Evolutionary conservation across 2,797 vertebrate species (phyloP), one percentile per base, ranked within the genome.

Genomic region (Hozukius guyotensis): DNA sequence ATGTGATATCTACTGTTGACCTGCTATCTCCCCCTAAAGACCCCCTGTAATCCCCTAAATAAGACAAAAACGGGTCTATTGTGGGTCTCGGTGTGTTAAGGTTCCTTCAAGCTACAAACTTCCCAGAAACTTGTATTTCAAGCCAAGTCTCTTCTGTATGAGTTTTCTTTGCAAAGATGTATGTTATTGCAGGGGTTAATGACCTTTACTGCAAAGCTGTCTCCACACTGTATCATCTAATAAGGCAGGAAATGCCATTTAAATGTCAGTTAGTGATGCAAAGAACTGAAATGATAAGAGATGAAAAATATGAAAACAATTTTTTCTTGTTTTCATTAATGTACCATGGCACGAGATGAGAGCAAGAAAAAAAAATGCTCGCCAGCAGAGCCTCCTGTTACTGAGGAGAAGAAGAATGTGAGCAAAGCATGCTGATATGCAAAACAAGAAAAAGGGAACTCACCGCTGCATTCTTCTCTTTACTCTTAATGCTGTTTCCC

Each of bases 391-490:
- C 10, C 6, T 32, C 46, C 8, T 52, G 55, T 63, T n/a, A 53
- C 3, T 1, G 11, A 69, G 36, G 4, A 62, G 27, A 24, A 38
- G 5, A 24, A 49, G 13, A 69, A 42, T 7, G 14, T 29, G 31
- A 42, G 12, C 14, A 14, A 61, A 25, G 25, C 32, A 32, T 4
- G 56, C 29, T 38, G 25, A 67, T 20, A 27, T 0, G 27, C 27
- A n/a, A 38, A 72, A 55, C 11, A 22, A 67, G 4, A 22, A 52
- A 62, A 75, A 6, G 8, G 0, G 0, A 53, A 93, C 92, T 93
- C 77, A 93, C 92, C 78, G 10, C 31, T 84, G 84, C 88, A 92
- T 91, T 86, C 87, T 89, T 79, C 60, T 88, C 57, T 65, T 72
- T 5, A 52, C 22, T 68, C 11, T 27, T 11, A 67, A 52, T 60